phyloP scores from a whole-genome alignment of 2,113 vertebrate genomes.

The Gavialis gangeticus region DNA sequence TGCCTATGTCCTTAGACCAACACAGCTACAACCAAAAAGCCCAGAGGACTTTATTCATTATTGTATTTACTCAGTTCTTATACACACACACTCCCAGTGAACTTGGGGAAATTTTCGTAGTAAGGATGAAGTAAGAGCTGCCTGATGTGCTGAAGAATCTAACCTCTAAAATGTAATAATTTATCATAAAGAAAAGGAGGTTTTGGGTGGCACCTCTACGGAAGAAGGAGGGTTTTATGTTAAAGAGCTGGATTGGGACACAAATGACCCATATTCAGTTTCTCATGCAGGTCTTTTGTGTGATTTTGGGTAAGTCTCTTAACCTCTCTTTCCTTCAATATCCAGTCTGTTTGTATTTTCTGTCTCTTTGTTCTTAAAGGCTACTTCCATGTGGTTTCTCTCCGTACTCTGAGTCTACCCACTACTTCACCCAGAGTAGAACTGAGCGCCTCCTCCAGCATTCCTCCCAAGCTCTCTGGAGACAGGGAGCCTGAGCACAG shows the following conservation, averaged over 20 bases:
- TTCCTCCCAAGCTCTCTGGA: too few species aligned
- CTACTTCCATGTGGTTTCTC: too few species aligned
- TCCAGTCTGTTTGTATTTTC: neutral
- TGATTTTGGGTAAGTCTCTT: neutral
- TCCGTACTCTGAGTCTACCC: too few species aligned
- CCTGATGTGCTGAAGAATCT: neutral
- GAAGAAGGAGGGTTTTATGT: neutral
- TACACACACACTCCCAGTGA: too few species aligned
- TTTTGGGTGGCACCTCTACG: neutral
- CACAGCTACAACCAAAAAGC: too few species aligned
- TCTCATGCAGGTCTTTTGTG: neutral
- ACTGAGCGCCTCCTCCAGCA: too few species aligned
- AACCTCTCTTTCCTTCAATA: neutral
- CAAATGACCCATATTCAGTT: too few species aligned
- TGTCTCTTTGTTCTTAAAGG: too few species aligned
- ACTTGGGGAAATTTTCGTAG: neutral
- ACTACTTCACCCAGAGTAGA: too few species aligned
- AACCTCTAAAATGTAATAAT: neutral
- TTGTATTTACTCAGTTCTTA: neutral
- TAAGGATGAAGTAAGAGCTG: neutral
- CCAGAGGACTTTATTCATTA: neutral
- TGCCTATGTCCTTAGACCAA: too few species aligned
- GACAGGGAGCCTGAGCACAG: too few species aligned
- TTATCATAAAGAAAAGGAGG: neutral
- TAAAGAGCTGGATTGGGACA: neutral